A percentile compares a stretch with the other conserved stretches of the same genome.
Evolutionary conservation across 2,888 invertebrate genomes (phyloP).

Genomic region (Epirrita christyi): DNA sequence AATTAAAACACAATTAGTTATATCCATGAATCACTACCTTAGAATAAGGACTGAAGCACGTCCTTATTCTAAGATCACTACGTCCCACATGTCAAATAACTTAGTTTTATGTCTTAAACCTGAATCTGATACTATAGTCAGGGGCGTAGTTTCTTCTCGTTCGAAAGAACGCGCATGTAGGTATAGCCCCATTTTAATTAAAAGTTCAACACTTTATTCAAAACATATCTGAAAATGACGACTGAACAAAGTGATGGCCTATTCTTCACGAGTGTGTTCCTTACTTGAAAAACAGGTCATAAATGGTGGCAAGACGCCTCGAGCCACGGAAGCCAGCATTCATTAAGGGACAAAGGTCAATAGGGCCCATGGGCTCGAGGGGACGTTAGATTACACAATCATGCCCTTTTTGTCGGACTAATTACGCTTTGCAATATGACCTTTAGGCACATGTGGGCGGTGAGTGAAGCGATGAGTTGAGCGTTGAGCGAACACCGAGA

Average conservation of each 20-base stretch:
- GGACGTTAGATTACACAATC: slow-evolving; percentile 60
- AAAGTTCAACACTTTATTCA: no score
- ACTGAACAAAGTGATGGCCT: not conserved
- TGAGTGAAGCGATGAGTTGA: slow-evolving; percentile 3
- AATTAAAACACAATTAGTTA: no score
- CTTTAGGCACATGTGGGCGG: slow-evolving; percentile 20
- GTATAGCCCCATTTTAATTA: no score
- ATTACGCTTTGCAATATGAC: slow-evolving; percentile 54
- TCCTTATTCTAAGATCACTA: no score
- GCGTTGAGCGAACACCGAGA: not conserved
- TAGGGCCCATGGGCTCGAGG: slow-evolving; percentile 52
- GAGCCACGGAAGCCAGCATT: slow-evolving; percentile 64
- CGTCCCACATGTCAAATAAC: no score
- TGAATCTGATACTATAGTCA: no score
- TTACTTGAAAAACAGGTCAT: slow-evolving; percentile 31
- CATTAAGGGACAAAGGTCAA: slow-evolving; percentile 72
- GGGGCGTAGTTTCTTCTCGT: no score
- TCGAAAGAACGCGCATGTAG: no score
- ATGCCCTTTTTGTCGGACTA: slow-evolving; percentile 58
- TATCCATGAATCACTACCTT: no score
- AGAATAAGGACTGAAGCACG: no score
- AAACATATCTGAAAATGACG: no score
- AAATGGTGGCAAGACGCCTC: slow-evolving; percentile 59
- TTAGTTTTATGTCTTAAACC: no score
- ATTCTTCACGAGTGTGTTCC: not conserved